Conservation (phyloP, 2,797 vertebrate species). For the Taeniopygia guttata region DNA sequence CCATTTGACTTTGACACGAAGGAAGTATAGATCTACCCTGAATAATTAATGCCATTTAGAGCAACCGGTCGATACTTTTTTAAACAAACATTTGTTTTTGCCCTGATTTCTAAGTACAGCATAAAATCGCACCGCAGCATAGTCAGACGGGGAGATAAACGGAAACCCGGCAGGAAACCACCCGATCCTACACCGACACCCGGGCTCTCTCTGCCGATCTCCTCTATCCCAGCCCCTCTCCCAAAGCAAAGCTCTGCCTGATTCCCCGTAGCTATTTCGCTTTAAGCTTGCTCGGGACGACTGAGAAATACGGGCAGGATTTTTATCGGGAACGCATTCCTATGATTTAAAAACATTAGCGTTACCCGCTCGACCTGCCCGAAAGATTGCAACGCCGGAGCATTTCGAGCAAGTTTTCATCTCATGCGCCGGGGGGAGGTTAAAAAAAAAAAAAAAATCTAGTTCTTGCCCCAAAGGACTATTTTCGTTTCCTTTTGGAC, state of each 20-base stretch:
- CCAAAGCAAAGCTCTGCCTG: background rate
- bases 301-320: background rate
- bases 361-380: background rate
- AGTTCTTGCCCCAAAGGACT: background rate
- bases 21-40: slow-evolving; percentile 36
- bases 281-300: background rate
- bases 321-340: background rate
- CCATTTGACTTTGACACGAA: slow-evolving; percentile 24
- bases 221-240: background rate
- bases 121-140: background rate
- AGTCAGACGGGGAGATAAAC: background rate
- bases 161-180: background rate
- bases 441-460: background rate
- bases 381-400: background rate
- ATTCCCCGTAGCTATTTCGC: background rate
- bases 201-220: background rate
- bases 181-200: background rate
- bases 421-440: rapidly evolving
- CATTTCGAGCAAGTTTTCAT: background rate
- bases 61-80: slow-evolving; percentile 30
- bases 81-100: slow-evolving; percentile 46
- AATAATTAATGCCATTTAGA: slow-evolving; percentile 50
- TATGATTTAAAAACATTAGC: background rate
- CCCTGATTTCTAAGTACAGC: slow-evolving; percentile 36
- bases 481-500: background rate